Base-by-base conservation (phyloP, 2,888 invertebrate species). In the Eustalomyia histrio region DNA sequence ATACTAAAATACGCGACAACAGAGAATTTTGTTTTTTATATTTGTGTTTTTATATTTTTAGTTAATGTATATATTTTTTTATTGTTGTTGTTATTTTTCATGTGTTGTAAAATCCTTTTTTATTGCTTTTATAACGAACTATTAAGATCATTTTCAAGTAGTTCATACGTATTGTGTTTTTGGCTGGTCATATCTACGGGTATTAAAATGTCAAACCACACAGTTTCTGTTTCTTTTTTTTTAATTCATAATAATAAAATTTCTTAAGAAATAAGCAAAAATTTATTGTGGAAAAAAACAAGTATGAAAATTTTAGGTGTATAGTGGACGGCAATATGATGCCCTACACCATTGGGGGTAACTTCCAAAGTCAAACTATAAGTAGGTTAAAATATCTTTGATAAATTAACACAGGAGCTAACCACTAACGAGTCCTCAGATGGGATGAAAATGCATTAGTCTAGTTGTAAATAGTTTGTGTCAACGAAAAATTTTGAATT, bases 1-100 rank as follows among this genome's bases (percentile, higher is more conserved):
- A 84, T 83, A 76, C 83, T 83, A 83, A 84, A 83, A 81, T 81
- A 81, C 18, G 74, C 74, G 81, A 78, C 81, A 81, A 78, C 81
- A 81, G 74, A 78, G 74, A 78, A 64, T 64, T 67, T 71, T 52
- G n/a, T 73, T 53, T 79, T 69, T n/a, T n/a, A n/a, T n/a, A n/a
- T n/a, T n/a, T n/a, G n/a, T n/a, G n/a, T n/a, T n/a, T 39, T 16
- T 4, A 2, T 53, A 55, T 50, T 39, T 2, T 67, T 55, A 61
- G 63, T 79, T 35, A 47, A 18, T 71, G 65, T 58, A 61, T 72
- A n/a, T 65, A 55, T 57, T 6, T 29, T 72, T 57, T 61, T 69
- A 63, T 61, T 72, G 21, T 47, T 61, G 16, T 14, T 67, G 14
- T 69, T 50, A 35, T 18, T 67, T 24, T 53, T 33, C 58, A 35